A percentile compares a stretch with the other conserved stretches of the same genome.
These are phyloP conservation scores for Epiblema foenella DNA, from an alignment of 2,888 invertebrate genomes.

Conservation along the genomic window DNA sequence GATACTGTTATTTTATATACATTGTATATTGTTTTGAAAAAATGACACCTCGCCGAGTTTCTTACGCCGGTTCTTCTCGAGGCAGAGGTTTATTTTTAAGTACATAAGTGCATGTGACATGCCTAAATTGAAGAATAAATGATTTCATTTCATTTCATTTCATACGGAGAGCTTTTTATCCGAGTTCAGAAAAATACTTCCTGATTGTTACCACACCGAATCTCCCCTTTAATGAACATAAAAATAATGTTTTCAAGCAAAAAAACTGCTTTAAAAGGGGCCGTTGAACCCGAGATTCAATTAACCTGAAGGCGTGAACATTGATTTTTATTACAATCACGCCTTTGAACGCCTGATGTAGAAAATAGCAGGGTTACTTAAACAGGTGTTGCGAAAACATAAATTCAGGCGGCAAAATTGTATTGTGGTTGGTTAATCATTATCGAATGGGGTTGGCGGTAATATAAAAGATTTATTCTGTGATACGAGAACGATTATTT, in stretches of 20 bases:
- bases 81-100: too few species aligned
- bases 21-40: too few species aligned
- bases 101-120: too few species aligned
- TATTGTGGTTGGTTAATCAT: neutral
- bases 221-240: neutral
- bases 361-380: slow-evolving; percentile 33
- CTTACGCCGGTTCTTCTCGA: too few species aligned
- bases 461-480: neutral
- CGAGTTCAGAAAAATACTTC: neutral
- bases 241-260: slow-evolving; percentile 1
- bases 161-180: neutral
- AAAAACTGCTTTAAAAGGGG: slow-evolving; percentile 25
- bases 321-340: slow-evolving; percentile 39
- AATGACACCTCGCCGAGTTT: too few species aligned
- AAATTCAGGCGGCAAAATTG: slow-evolving; percentile 8
- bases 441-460: neutral
- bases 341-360: slow-evolving; percentile 35
- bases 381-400: slow-evolving; percentile 17
- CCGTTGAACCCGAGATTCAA: slow-evolving; percentile 31
- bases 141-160: too few species aligned
- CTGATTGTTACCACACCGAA: neutral
- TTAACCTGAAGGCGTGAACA: slow-evolving; percentile 37
- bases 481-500: too few species aligned
- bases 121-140: too few species aligned
- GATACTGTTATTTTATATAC: too few species aligned